phyloP scores from a whole-genome alignment of 2,797 vertebrate genomes.

The Pangasius larnaudii region DNA sequence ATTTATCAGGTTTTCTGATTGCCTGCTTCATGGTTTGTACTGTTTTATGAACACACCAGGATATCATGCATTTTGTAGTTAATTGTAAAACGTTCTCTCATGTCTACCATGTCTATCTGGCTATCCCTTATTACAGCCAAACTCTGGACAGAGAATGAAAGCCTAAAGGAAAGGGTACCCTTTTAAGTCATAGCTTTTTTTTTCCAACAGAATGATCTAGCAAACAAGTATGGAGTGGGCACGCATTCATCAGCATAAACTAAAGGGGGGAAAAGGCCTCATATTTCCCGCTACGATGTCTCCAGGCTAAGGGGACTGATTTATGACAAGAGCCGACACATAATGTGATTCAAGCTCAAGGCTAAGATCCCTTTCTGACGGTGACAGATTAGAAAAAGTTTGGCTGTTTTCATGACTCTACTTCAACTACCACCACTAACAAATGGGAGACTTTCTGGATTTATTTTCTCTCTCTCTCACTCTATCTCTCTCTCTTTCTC shows the following conservation, averaged over 20 bases:
- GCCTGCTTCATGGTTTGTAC: background rate
- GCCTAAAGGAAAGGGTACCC: slow-evolving; percentile 41
- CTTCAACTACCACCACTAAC: slow-evolving; percentile 50
- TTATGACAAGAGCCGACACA: slow-evolving; percentile 61
- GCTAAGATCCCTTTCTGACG: slow-evolving; percentile 60
- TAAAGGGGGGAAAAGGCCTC: slow-evolving; percentile 30
- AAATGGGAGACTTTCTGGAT: slow-evolving; percentile 49
- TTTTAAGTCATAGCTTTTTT: slow-evolving; percentile 45
- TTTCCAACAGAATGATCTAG: slow-evolving; percentile 46
- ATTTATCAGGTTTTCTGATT: slow-evolving; percentile 17
- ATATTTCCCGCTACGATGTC: slow-evolving; percentile 59
- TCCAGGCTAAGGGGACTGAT: slow-evolving; percentile 62
- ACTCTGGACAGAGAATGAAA: slow-evolving; percentile 23
- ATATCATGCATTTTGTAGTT: slow-evolving; percentile 1
- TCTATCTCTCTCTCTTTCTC: background rate
- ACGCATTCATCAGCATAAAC: slow-evolving; percentile 56
- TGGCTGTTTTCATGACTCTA: slow-evolving; percentile 44
- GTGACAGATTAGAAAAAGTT: slow-evolving; percentile 65
- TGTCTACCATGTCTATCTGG: slow-evolving; percentile 27
- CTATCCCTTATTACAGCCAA: slow-evolving; percentile 28
- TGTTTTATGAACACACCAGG: slow-evolving; percentile 2
- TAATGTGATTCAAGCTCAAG: slow-evolving; percentile 66
- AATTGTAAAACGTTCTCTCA: slow-evolving; percentile 28
- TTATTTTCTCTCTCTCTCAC: slow-evolving; percentile 47
- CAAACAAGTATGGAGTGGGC: slow-evolving; percentile 52